phyloP scores from a whole-genome alignment of 2,888 invertebrate species.

The Drosophila demipolita region DNA sequence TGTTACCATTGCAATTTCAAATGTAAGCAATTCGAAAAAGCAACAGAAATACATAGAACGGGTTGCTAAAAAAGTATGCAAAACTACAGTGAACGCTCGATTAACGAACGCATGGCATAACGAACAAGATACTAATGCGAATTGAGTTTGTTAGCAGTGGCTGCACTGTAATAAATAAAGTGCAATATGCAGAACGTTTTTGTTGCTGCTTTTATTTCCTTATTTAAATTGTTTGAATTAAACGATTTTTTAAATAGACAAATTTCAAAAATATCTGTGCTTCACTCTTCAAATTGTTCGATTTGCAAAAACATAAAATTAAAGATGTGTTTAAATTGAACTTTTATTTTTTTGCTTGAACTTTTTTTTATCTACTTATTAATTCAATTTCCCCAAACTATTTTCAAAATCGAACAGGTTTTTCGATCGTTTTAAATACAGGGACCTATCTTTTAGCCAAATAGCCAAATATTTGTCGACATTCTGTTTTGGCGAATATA shows the following conservation, averaged over 20 bases:
- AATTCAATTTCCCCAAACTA: not conserved
- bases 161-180: not conserved
- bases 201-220: not conserved
- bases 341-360: not conserved
- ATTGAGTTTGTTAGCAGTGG: not conserved
- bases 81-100: not conserved
- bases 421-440: not conserved
- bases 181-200: not conserved
- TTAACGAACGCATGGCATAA: not conserved
- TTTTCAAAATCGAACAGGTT: not conserved
- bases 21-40: not conserved
- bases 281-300: not conserved
- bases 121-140: not conserved
- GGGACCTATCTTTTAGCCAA: constrained; percentile 16
- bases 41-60: not conserved
- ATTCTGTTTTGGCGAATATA: not conserved
- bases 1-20: constrained; percentile 12
- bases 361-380: not conserved
- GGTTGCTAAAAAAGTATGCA: not conserved
- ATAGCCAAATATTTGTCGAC: not conserved
- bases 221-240: not conserved
- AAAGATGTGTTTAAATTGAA: not conserved
- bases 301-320: not conserved
- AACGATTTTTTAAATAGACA: not conserved
- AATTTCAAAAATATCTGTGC: not conserved